Evolutionary conservation across 2,797 vertebrate genomes (phyloP).

Genomic region (Lepus townsendii): DNA sequence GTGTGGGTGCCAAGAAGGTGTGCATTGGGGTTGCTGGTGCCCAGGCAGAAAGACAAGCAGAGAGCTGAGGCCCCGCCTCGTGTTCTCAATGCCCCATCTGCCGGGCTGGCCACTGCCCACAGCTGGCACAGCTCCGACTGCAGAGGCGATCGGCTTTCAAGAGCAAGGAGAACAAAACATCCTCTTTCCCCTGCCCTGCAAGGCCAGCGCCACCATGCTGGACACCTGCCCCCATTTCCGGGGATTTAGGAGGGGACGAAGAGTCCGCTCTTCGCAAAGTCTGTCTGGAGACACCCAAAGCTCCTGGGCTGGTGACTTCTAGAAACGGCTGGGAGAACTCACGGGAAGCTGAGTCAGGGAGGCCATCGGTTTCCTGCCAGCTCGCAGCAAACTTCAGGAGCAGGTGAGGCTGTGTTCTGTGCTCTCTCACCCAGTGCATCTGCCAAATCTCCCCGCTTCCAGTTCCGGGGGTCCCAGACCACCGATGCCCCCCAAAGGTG

Average conservation of each 20-base stretch:
- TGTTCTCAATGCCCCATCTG: conserved; percentile 70
- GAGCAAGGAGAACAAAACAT: conserved; percentile 22
- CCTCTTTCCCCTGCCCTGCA: conserved; percentile 53
- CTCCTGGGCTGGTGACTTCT: background rate
- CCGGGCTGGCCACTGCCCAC: background rate
- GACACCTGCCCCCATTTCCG: background rate
- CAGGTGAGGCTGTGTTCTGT: background rate
- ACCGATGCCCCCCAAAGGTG: background rate
- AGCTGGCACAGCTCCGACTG: background rate
- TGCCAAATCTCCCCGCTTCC: background rate
- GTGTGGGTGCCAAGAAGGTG: background rate
- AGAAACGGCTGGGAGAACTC: background rate
- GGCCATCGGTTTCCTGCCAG: conserved; percentile 67
- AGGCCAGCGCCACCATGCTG: background rate
- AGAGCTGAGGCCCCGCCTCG: background rate
- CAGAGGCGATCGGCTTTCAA: conserved; percentile 42
- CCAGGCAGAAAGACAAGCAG: background rate
- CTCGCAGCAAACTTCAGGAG: background rate
- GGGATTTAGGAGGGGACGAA: background rate
- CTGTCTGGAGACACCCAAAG: background rate
- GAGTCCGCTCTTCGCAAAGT: background rate
- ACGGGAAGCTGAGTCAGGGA: conserved; percentile 17
- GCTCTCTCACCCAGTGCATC: background rate
- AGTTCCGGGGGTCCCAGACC: background rate
- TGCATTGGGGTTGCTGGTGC: background rate